Evolutionary conservation across 1,140 invertebrate species (phyloP), one percentile per base, ranked within the genome.

Genomic region (Adelges cooleyi): DNA sequence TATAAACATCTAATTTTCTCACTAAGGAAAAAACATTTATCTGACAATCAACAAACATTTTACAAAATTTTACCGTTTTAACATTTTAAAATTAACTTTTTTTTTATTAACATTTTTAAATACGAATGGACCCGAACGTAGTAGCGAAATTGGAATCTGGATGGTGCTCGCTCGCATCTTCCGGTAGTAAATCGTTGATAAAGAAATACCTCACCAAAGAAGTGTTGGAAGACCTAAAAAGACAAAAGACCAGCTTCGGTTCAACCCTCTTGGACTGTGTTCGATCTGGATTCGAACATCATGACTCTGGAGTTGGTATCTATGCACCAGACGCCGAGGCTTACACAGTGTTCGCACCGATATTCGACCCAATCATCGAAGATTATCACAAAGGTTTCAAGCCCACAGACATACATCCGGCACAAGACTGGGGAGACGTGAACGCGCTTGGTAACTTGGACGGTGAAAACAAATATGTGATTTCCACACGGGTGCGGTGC

Each of bases 321-420:
- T 97, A 97, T 72, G 93, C 93, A 59, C 92, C 93, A 29, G 93
- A 96, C 77, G 90, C 92, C 67, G 92, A 97, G 74, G 75, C 91
- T 29, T 97, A 97, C 80, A 85, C 85, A 69, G 80, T 90, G 4
- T 97, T 96, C 74, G 82, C 88, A 66, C 87, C 89, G 66, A 79
- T 97, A 67, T 96, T 96, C 74, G 90, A 96, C 77, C 92, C 92
- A 74, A 93, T 96, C 79, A 96, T 96, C 73, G 90, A 95, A 73
- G 92, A 95, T 74, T 96, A 96, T 79, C 92, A 96, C 77, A 82
- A 81, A 74, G 92, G 92, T 71, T 95, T 95, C 82, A 91, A 89
- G 80, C 88, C 90, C 76, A 86, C 84, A 71, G 89, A 93, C 78
- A 88, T 90, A 74, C 95, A 98, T 77, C 95, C 95, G 1, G 76